Percentiles rank a stretch among this genome's conserved stretches.
These are phyloP conservation scores for Discoglossus pictus DNA, from an alignment of 2,797 vertebrate genomes.

Conservation along the genomic window DNA sequence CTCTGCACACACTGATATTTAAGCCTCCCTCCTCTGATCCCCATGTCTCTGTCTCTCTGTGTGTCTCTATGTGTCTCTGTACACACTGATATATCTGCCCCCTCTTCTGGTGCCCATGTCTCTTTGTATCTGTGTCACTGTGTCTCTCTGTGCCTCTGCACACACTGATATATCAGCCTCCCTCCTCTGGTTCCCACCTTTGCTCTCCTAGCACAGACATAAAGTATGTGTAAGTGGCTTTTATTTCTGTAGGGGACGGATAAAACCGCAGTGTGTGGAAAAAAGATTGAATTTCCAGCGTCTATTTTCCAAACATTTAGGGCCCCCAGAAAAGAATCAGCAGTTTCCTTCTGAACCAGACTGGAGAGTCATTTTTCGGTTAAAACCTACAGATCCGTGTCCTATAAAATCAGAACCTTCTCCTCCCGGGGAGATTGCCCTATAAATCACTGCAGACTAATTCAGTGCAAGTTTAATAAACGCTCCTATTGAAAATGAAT, in stretches of 20 bases:
- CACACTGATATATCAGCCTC: conserved; percentile 19
- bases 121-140: neutral
- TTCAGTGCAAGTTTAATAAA: conserved; percentile 89
- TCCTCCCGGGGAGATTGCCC: conserved; percentile 76
- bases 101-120: neutral
- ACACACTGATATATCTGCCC: too few relatives aligned
- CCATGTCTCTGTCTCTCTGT: too few relatives aligned
- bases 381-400: conserved; percentile 71
- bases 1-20: too few relatives aligned
- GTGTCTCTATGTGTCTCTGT: too few relatives aligned
- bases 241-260: conserved; percentile 52
- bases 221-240: conserved; percentile 48
- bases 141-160: neutral
- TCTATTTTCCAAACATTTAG: conserved; percentile 47
- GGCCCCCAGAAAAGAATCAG: conserved; percentile 43
- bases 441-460: conserved; percentile 81
- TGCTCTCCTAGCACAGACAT: conserved; percentile 39
- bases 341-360: conserved; percentile 54
- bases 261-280: conserved; percentile 26
- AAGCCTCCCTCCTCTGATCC: too few relatives aligned
- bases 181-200: conserved; percentile 23
- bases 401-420: conserved; percentile 64
- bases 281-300: conserved; percentile 48
- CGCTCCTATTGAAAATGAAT: conserved; percentile 84
- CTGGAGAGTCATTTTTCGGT: conserved; percentile 63